Conservation (phyloP, 1,140 invertebrate species). For the Aphelenchoides besseyi region DNA sequence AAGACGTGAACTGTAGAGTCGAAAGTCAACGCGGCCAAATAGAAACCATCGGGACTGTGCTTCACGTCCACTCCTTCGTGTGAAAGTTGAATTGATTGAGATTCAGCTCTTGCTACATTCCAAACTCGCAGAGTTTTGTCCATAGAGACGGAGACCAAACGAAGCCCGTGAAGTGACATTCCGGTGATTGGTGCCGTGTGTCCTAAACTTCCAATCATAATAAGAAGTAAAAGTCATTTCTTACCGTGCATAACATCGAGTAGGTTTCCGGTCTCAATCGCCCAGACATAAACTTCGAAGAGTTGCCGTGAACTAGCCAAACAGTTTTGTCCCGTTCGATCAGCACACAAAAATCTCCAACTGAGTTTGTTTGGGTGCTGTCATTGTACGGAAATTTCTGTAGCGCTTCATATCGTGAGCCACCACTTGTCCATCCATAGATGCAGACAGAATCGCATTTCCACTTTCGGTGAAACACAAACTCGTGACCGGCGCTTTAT, state of each 20-base stretch:
- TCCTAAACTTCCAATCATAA: conserved; percentile 15
- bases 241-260: conserved; percentile 16
- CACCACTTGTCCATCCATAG: conserved; percentile 41
- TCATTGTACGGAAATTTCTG: conserved; percentile 51
- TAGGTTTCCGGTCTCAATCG: conserved; percentile 41
- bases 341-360: conserved; percentile 35
- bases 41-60: conserved; percentile 41
- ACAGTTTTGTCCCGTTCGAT: conserved; percentile 43
- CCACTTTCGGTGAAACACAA: conserved; percentile 48
- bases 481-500: conserved; percentile 38
- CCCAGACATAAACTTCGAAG: conserved; percentile 48
- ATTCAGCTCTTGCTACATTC: conserved; percentile 32
- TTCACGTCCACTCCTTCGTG: conserved; percentile 49
- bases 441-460: conserved; percentile 46
- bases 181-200: conserved; percentile 32
- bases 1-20: conserved; percentile 47
- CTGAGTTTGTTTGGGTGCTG: conserved; percentile 48
- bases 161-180: conserved; percentile 24
- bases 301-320: conserved; percentile 36
- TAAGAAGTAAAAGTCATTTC: not conserved
- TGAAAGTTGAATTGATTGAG: conserved; percentile 40
- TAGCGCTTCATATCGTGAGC: conserved; percentile 52
- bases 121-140: conserved; percentile 51
- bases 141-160: conserved; percentile 36
- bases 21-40: conserved; percentile 45